A percentile compares a stretch with the other conserved stretches of the same genome.
Evolutionary conservation across 1,140 invertebrate genomes (phyloP).

Genomic region (Macrobrachium rosenbergii): DNA sequence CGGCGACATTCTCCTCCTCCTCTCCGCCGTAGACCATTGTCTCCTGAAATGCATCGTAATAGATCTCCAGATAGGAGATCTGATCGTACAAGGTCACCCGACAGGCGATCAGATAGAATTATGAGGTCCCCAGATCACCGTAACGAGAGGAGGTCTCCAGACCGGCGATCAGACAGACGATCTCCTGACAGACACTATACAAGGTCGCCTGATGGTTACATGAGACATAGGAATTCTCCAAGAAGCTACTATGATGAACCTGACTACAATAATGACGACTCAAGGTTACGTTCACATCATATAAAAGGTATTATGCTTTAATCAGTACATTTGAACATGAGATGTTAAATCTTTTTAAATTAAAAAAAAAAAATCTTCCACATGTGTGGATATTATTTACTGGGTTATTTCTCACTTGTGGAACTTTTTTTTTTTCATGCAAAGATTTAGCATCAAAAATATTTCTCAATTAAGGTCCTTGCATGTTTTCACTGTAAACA

Average conservation of each 20-base stretch:
- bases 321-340: not conserved
- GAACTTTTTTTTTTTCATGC: too few species aligned
- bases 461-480: not conserved
- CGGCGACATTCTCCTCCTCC: conserved; percentile 43
- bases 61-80: conserved; percentile 49
- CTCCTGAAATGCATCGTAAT: conserved; percentile 44
- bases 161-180: conserved; percentile 47
- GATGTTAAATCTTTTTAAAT: not conserved
- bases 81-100: conserved; percentile 52
- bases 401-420: not conserved
- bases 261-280: conserved; percentile 51
- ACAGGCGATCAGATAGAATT: conserved; percentile 46
- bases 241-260: conserved; percentile 47
- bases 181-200: conserved; percentile 52
- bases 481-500: not conserved
- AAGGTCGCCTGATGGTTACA: conserved; percentile 52
- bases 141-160: conserved; percentile 25
- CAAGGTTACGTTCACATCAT: conserved; percentile 48
- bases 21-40: conserved; percentile 37
- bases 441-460: too few species aligned
- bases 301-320: conserved; percentile 37
- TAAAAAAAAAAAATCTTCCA: not conserved
- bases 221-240: conserved; percentile 46
- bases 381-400: too few species aligned
- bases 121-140: conserved; percentile 41